Percentiles rank a stretch among this genome's conserved stretches.
phyloP scores from a whole-genome alignment of 37 sponge, comb jelly and placozoan species.

The Dysidea cf. avara region DNA sequence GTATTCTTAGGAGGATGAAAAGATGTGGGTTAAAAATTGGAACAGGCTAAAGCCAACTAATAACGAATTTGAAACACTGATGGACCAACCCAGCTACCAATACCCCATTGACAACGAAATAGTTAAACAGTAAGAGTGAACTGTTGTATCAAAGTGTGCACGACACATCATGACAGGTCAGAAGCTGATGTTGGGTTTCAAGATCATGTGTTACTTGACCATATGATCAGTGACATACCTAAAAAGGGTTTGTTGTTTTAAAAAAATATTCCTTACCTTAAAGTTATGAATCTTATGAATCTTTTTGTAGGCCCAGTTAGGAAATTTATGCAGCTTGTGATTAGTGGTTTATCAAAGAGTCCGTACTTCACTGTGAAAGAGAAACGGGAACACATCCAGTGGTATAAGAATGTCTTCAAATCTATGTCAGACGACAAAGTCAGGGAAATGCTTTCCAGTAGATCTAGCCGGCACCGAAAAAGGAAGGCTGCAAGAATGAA shows the following conservation, averaged over 20 bases:
- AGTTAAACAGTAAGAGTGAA: background rate
- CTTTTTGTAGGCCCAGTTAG: slow-evolving; percentile 67
- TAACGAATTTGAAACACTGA: slow-evolving; percentile 56
- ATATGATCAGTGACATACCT: slow-evolving; percentile 57
- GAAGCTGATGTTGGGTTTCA: slow-evolving; percentile 74
- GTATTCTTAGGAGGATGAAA: too few species aligned
- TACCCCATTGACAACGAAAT: slow-evolving; percentile 86
- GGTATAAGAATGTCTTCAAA: slow-evolving; percentile 78
- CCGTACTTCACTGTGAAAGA: slow-evolving; percentile 72
- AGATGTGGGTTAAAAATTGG: too few species aligned
- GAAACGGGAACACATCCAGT: slow-evolving; percentile 64
- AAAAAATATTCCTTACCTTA: background rate
- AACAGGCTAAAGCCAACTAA: too few species aligned
- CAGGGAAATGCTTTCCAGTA: too few species aligned
- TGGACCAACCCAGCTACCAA: slow-evolving; percentile 24
- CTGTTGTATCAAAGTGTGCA: background rate
- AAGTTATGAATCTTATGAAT: background rate
- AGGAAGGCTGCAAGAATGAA: too few species aligned
- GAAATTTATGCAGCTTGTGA: slow-evolving; percentile 87
- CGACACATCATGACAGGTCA: slow-evolving; percentile 2
- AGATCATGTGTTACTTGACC: slow-evolving; percentile 82
- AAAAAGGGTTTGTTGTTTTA: slow-evolving; percentile 34
- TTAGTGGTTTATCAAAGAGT: slow-evolving; percentile 84
- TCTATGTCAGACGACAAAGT: too few species aligned
- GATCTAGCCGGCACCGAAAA: too few species aligned